A percentile compares a stretch with the other conserved stretches of the same genome.
Conservation (phyloP, 2,888 invertebrate species). For the Dryobota labecula region DNA sequence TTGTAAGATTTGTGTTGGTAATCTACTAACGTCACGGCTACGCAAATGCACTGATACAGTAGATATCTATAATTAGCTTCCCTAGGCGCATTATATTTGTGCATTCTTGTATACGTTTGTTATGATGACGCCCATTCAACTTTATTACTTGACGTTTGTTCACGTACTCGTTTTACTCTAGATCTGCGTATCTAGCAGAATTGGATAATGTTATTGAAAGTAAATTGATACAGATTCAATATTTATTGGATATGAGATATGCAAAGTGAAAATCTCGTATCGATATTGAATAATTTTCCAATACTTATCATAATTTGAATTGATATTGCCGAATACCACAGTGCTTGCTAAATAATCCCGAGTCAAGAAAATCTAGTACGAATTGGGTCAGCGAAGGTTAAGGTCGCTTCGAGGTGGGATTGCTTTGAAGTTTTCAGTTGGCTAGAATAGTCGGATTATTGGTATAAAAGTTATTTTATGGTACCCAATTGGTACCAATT, state of each 20-base stretch:
- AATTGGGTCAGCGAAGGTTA: no score
- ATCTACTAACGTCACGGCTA: conserved; percentile 12
- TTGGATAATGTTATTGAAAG: conserved; percentile 16
- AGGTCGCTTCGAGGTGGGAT: no score
- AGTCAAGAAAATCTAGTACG: no score
- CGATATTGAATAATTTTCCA: background rate
- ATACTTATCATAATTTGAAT: background rate
- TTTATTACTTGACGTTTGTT: conserved; percentile 28
- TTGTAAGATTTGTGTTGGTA: conserved; percentile 14
- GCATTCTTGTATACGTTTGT: conserved; percentile 12
- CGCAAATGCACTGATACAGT: background rate
- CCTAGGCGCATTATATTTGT: background rate
- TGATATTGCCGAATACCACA: background rate
- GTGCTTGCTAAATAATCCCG: conserved; percentile 4
- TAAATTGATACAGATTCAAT: conserved; percentile 10
- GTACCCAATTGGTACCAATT: no score
- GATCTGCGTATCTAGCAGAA: conserved; percentile 1
- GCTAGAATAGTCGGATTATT: no score
- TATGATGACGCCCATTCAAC: conserved; percentile 17
- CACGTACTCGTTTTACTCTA: conserved; percentile 6
- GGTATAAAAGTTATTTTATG: no score
- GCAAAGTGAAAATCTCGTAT: conserved; percentile 6
- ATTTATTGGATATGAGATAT: conserved; percentile 4
- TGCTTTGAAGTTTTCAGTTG: no score
- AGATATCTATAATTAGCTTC: background rate